Evolutionary conservation across 2,888 invertebrate genomes (phyloP), one percentile per base, ranked within the genome.

Genomic region (Eupsilia transversa): DNA sequence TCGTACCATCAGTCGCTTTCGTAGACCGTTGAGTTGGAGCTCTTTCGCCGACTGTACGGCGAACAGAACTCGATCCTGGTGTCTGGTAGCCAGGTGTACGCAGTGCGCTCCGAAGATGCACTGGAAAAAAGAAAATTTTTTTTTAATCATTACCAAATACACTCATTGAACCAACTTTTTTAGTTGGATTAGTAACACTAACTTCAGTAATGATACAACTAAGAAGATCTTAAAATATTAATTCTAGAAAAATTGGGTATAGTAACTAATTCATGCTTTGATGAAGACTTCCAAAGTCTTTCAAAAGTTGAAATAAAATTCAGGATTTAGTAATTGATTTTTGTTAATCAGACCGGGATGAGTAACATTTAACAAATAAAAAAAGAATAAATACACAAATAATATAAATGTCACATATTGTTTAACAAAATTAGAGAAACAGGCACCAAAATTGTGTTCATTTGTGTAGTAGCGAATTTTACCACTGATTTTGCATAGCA

Each of bases 41-140:
- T 96, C 88, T 92, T 93, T 17, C 96, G 93, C 27, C 95, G 94
- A 74, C 92, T 94, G 92, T 94, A 95, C 3, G 95, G 95, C 2
- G 95, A 95, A 81, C 93, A 90, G 91, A 96, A 96, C 89, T 96
- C 96, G 70, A 96, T 92, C 90, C 95, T 95, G 91, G 95, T 94
- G 78, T 95, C 96, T n/a, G 96, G 96, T 54, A 96, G 91, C 96
- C 96, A 96, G 92, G 95, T 92, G 90, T 96, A 96, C 96, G 96
- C 96, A 96, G 96, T 91, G 93, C 96, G 95, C 88, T 96, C 96
- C 89, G 95, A 93, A 82, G 96, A 94, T 84, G 96, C 96, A 94
- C 96, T 96, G 95, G 61, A 94, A 96, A 87, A 84, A 85, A 87
- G 77, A 85, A 87, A 80, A 85, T n/a, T n/a, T n/a, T n/a, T n/a